phyloP scores from a whole-genome alignment of 2,888 invertebrate species.

The Tachina lurida region DNA sequence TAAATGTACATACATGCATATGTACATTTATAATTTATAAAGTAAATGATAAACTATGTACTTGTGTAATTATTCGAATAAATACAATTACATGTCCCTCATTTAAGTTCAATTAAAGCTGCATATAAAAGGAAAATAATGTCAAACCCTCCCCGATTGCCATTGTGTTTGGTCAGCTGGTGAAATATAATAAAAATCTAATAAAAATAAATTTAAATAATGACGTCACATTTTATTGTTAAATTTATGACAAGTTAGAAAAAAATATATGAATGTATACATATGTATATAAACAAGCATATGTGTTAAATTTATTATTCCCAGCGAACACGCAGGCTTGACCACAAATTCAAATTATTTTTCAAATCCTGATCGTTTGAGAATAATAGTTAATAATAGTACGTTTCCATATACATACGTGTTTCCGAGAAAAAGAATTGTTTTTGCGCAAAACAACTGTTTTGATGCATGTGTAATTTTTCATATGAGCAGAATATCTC shows the following conservation, averaged over 20 bases:
- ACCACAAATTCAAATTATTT: no score
- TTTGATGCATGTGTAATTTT: no score
- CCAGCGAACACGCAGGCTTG: no score
- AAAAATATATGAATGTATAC: conserved; percentile 1
- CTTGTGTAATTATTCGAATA: neutral
- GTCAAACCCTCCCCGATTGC: conserved; percentile 24
- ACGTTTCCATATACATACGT: no score
- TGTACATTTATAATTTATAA: neutral
- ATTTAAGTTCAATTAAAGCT: conserved; percentile 43
- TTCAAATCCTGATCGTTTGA: no score
- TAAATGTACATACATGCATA: no score
- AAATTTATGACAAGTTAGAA: conserved; percentile 57
- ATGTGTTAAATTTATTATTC: neutral
- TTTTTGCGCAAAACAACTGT: no score
- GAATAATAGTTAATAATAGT: no score
- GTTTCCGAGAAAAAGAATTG: no score
- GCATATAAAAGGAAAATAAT: conserved; percentile 23
- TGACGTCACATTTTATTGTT: conserved; percentile 69
- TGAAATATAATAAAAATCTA: conserved; percentile 56
- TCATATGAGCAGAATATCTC: no score
- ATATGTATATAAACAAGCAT: neutral
- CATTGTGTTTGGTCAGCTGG: conserved; percentile 58
- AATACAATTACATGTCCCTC: conserved; percentile 27
- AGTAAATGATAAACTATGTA: neutral
- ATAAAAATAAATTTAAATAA: conserved; percentile 69